Base-by-base conservation (phyloP, 2,797 vertebrate species). In the Oreonectes daqikongensis region DNA sequence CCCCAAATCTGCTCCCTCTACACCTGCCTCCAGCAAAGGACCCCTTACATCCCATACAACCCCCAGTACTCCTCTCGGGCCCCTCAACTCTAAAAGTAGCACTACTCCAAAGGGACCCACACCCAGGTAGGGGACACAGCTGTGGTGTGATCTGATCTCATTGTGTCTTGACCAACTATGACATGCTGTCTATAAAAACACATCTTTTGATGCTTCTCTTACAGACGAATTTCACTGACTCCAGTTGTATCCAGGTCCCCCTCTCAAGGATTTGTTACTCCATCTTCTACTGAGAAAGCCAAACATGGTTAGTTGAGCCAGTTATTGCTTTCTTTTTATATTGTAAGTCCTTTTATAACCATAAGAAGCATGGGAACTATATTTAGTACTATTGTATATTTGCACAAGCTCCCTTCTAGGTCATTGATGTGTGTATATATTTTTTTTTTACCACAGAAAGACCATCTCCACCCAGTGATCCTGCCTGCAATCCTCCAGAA, bases 151-250 rank as follows among this genome's bases (percentile, higher is more conserved):
- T 46, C 40, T 15, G 6, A 15, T 46, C 40, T 3, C 12, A 42
- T 42, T 12, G 2, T 42, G 12, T 42, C 3, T 42, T 42, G 2
- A 15, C 35, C 35, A 10, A 2, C 12, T 42, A 42, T 42, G 3
- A 42, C 40, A 42, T 42, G 35, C 35, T 42, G 17, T 11, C 10
- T 61, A 15, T n/a, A 35, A 35, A 20, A 20, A 61, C 30, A n/a
- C 48, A 52, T 69, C 4, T 20, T 30, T 4, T 66, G 1, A 2
- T 63, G 30, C 84, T 84, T 81, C 86, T 64, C 86, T 86, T 86
- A 52, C 83, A 99, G 98, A 92, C 94, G 95, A 86, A 90, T 98
- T 69, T 96, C 93, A 76, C 86, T 98, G 87, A 95, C 91, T 81
- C 89, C 96, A 1, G 46, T 95, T 72, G 93, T 90, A 79, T 20